Conservation (phyloP, 2,113 vertebrate species). For the Riparia riparia region DNA sequence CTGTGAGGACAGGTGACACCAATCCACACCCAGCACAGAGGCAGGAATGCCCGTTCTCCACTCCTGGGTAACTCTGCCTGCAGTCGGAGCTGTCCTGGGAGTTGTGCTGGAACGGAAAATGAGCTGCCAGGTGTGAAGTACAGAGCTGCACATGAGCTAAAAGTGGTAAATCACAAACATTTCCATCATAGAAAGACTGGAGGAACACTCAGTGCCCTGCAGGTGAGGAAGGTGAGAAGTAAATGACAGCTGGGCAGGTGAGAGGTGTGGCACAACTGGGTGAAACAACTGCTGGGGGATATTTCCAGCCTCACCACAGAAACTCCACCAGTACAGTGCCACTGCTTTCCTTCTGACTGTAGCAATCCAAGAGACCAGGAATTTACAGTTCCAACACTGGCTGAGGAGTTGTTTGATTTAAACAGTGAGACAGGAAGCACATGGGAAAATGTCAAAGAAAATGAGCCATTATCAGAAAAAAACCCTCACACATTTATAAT, state of each 20-base stretch:
- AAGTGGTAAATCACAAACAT: background rate
- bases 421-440: background rate
- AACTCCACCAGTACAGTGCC: background rate
- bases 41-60: background rate
- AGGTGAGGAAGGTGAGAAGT: background rate
- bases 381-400: background rate
- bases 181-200: background rate
- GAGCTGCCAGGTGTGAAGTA: background rate
- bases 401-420: constrained; percentile 7
- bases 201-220: background rate
- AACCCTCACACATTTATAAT: background rate
- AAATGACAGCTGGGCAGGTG: background rate
- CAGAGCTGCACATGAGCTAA: background rate
- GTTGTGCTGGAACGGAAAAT: background rate
- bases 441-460: constrained; percentile 11
- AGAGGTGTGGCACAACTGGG: background rate
- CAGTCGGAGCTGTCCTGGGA: background rate
- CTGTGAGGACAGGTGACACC: background rate
- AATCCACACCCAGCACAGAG: background rate
- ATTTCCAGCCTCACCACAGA: background rate
- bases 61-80: background rate
- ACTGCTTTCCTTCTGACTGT: background rate
- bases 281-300: background rate
- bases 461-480: background rate
- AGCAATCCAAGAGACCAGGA: background rate